phyloP scores from a whole-genome alignment of 2,113 vertebrate species.

The Mystacornis crossleyi region DNA sequence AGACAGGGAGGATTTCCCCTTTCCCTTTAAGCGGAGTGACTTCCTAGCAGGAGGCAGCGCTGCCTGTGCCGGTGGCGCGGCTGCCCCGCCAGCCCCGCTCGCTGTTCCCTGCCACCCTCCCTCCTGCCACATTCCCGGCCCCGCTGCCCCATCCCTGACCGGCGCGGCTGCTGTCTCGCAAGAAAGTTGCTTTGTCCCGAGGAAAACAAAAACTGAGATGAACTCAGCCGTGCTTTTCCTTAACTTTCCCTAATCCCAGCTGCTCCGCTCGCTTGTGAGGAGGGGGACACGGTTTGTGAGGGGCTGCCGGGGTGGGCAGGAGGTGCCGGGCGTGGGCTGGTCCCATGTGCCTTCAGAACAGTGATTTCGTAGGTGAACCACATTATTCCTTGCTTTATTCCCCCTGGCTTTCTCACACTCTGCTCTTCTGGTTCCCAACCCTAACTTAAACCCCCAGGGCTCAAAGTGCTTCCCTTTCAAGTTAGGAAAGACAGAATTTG shows the following conservation, averaged over 20 bases:
- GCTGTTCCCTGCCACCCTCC: background rate
- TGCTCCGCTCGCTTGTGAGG: background rate
- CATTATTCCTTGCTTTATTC: background rate
- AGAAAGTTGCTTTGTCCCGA: background rate
- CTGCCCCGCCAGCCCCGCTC: background rate
- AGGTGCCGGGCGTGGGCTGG: background rate
- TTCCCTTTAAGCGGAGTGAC: background rate
- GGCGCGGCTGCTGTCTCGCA: background rate
- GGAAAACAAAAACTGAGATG: background rate
- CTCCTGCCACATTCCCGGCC: background rate
- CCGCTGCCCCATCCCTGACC: background rate
- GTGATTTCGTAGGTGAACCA: background rate
- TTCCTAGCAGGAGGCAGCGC: background rate
- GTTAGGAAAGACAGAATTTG: background rate
- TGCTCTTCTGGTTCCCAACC: background rate
- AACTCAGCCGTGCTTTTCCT: background rate
- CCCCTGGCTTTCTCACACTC: background rate
- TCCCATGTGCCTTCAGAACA: background rate
- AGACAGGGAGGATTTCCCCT: slow-evolving; percentile 70
- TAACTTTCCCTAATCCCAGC: background rate
- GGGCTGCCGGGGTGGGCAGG: background rate
- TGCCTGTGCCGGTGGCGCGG: background rate
- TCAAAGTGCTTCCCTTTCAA: slow-evolving; percentile 18
- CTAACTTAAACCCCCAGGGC: background rate
- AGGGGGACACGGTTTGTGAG: background rate